These are phyloP conservation scores for Thereva unica DNA, from an alignment of 2,888 invertebrate genomes.

Conservation along the genomic window DNA sequence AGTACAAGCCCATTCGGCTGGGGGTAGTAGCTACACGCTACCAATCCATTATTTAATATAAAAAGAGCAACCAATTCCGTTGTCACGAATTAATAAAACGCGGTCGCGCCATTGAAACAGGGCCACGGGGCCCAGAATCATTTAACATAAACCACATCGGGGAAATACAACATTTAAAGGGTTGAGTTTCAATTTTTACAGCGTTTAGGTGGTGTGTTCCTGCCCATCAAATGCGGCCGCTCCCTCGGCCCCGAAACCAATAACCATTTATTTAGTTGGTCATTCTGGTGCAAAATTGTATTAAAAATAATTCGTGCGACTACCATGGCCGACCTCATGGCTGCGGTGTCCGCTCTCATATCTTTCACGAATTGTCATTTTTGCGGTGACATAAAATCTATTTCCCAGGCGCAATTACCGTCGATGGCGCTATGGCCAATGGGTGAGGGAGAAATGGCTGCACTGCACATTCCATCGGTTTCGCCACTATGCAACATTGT, in stretches of 20 bases:
- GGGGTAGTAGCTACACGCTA: too few species aligned
- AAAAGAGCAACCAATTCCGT: background rate
- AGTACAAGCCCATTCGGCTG: too few species aligned
- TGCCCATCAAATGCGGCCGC: background rate
- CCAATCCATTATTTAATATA: conserved; percentile 24
- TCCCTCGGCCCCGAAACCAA: conserved; percentile 18
- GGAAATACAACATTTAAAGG: conserved; percentile 28
- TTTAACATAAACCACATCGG: conserved; percentile 26
- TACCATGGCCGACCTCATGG: conserved; percentile 12
- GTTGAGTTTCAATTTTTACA: background rate
- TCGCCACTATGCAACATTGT: conserved; percentile 15
- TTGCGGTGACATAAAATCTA: conserved; percentile 27
- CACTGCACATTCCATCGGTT: conserved; percentile 6
- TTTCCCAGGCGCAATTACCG: conserved; percentile 21
- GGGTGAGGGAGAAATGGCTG: background rate
- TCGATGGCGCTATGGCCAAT: conserved; percentile 21
- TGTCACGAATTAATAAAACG: conserved; percentile 27
- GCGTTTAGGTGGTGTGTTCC: background rate
- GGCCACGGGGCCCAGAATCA: conserved; percentile 13
- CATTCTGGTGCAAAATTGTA: conserved; percentile 26
- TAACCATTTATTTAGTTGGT: conserved; percentile 26
- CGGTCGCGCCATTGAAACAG: conserved; percentile 22
- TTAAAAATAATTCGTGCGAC: conserved; percentile 21
- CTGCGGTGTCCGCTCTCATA: conserved; percentile 18
- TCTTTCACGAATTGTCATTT: conserved; percentile 32